Base-by-base conservation (phyloP, 2,797 vertebrate genomes). In the Limosa lapponica region DNA sequence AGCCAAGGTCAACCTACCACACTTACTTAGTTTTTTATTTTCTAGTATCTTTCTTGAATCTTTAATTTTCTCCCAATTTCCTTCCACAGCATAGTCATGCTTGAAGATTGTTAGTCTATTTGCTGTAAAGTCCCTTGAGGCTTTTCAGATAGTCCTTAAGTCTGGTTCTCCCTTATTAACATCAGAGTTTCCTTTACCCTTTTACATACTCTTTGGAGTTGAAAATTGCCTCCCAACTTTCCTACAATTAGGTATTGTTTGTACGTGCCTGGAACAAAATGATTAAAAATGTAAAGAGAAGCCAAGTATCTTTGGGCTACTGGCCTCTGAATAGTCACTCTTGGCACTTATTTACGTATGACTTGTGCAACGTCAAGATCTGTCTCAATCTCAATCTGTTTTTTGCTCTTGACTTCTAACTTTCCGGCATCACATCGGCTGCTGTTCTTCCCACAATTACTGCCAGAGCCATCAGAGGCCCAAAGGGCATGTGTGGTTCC, bases 21-120 rank as follows among this genome's bases (percentile, higher is more conserved):
- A 22, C 3, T 55, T 95, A 14, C 10, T 46, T 70, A 79, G 37
- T 58, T 54, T 52, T 25, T 66, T 61, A 37, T 25, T 90, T 87
- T 16, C 18, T 51, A 83, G 32, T 49, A 55, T 67, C 34, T 75
- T 19, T 67, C 72, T 48, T 92, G 43, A 72, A 57, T 67, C n/a
- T 95, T 95, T 84, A 75, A 62, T 93, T 94, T 90, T 91, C 61
- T 95, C 61, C 82, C 54, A 82, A 25, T 91, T 94, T 90, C 18
- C 17, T 52, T 90, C 37, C 41, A 79, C 32, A 85, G 11, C 24
- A 49, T 3, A 65, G 8, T 78, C n/a, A 30, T 25, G 11, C 10
- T 41, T 54, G 30, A 64, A 44, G 49, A 57, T 49, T 71, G 55
- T 70, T 77, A 46, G 32, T 89, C 77, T 95, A 17, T 67, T 80